Evolutionary conservation across 2,888 invertebrate species (phyloP).

Genomic region (Agelastica alni): DNA sequence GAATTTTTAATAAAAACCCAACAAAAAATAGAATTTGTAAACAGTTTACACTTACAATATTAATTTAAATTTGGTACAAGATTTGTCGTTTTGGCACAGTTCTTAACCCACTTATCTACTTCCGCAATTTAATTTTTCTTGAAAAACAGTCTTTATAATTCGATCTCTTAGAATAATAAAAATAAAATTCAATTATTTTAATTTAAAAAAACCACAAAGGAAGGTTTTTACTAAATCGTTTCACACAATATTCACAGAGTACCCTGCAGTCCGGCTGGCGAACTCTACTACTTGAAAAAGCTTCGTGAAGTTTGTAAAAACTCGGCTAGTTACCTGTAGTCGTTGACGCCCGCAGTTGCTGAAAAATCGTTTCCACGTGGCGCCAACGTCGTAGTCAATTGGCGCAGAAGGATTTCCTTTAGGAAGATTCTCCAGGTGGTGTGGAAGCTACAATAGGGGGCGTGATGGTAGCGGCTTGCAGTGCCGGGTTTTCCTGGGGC

Average conservation of each 20-base stretch:
- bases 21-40: too few relatives aligned
- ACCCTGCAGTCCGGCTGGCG: constrained; percentile 48
- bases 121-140: too few relatives aligned
- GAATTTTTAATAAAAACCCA: too few relatives aligned
- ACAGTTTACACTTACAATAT: too few relatives aligned
- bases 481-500: constrained; percentile 66
- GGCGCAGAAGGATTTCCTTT: constrained; percentile 19
- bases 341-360: neutral
- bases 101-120: too few relatives aligned
- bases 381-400: constrained; percentile 2
- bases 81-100: too few relatives aligned
- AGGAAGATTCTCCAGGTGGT: constrained; percentile 49
- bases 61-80: too few relatives aligned
- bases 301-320: neutral
- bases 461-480: constrained; percentile 62
- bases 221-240: too few relatives aligned
- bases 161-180: too few relatives aligned
- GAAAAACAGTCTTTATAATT: too few relatives aligned
- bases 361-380: neutral
- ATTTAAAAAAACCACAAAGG: too few relatives aligned
- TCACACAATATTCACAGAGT: constrained; percentile 49
- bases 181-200: too few relatives aligned
- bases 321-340: constrained; percentile 21
- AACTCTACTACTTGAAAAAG: constrained; percentile 3
- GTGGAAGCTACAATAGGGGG: constrained; percentile 52